Base-by-base conservation (phyloP, 2,888 invertebrate species). In the Spatulosminthurus flaviceps region DNA sequence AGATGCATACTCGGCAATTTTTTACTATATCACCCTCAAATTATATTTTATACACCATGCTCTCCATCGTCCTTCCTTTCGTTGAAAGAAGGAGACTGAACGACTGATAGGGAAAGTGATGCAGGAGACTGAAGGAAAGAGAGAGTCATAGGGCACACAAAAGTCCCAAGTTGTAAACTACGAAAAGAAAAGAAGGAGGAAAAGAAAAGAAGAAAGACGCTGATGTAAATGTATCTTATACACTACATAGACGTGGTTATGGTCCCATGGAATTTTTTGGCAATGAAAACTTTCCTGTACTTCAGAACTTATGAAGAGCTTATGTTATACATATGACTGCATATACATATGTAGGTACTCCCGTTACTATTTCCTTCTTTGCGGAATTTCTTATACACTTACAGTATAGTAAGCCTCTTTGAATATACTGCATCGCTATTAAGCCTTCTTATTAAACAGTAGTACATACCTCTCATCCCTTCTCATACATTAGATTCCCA, bases 181-280 rank as follows among this genome's bases (percentile, higher is more conserved):
- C 21, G 29, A 24, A 24, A 77, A 28, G 22, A 24, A 41, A 51
- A 22, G 51, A 69, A 34, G 43, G 34, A 51, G 7, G n/a, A 73
- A 16, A 51, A 2, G 41, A 41, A 34, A 21, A 4, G 51, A 72
- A 22, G n/a, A 72, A 29, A 69, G 34, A 69, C 28, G 26, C 28
- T 51, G 51, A 51, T 51, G 51, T 51, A 51, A 51, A 51, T 51
- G 51, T 51, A 51, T 11, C 51, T 51, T 51, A 51, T 51, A 51
- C n/a, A n/a, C 16, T 51, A 13, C 16, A 51, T 51, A 51, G 51
- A 51, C 51, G 51, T 51, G 51, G 51, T 51, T 51, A 51, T 51
- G 51, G 51, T 51, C 16, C n/a, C 51, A 11, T 51, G n/a, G 51
- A 51, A 51, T 19, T 51, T 51, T 51, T 51, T 51, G 51, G 51